Conservation (phyloP, 2,797 vertebrate genomes). For the Acipenser oxyrinchus region DNA sequence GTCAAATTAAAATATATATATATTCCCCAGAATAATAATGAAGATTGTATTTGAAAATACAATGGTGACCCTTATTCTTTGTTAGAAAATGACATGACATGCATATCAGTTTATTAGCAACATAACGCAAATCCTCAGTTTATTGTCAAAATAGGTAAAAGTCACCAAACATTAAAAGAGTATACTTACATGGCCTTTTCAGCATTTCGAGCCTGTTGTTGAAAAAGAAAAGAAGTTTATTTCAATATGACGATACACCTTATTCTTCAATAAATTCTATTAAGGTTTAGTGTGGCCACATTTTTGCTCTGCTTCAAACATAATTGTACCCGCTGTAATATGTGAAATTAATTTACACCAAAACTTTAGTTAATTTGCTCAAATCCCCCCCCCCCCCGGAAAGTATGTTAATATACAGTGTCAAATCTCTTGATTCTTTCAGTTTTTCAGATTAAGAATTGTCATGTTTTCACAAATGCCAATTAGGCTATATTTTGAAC, state of each 20-base stretch:
- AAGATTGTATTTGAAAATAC: background rate
- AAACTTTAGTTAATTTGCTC: too few relatives aligned
- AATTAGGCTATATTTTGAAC: too few relatives aligned
- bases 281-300: too few relatives aligned
- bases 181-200: conserved; percentile 92
- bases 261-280: too few relatives aligned
- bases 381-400: too few relatives aligned
- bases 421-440: too few relatives aligned
- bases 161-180: background rate
- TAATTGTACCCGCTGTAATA: too few relatives aligned
- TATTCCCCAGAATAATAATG: background rate
- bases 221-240: conserved; percentile 20
- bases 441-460: too few relatives aligned
- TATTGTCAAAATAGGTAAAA: background rate
- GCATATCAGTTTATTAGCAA: background rate
- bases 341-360: too few relatives aligned
- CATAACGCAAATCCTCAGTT: background rate
- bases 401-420: too few relatives aligned
- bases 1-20: background rate
- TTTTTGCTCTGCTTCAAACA: too few relatives aligned
- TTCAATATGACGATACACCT: conserved; percentile 3
- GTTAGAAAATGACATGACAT: background rate
- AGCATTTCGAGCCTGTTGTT: conserved; percentile 79
- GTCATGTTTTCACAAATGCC: too few relatives aligned
- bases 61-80: background rate